Evolutionary conservation across 1,140 invertebrate species (phyloP), one percentile per base, ranked within the genome.

Genomic region (Aphelinus certus): DNA sequence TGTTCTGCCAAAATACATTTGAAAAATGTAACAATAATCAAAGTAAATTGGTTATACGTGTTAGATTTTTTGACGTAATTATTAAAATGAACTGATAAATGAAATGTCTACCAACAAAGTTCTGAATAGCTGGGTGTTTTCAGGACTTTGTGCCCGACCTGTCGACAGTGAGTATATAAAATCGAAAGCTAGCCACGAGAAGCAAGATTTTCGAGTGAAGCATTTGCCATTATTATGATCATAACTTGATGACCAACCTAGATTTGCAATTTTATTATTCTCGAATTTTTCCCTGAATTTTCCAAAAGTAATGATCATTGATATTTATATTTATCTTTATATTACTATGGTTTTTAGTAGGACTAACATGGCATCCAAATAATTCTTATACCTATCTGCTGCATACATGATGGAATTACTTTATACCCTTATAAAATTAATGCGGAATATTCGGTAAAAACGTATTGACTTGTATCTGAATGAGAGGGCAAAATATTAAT

Each of bases 81-180:
- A 26, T 26, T 26, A 26, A 26, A 26, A 26, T 26, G 26, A 26
- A 26, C 26, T 26, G 26, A 26, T 26, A 26, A 26, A 26, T 26
- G 26, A 26, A 26, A 26, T 26, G 26, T 26, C 26, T 26, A 26
- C 26, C 26, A 26, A 76, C 73, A 75, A 80, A 78, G 69, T 76
- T 74, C 69, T 77, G 75, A 75, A 69, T 77, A 65, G 58, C 48
- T 88, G 84, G 80, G 82, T 87, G 81, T 88, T 89, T 89, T 87
- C 88, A 89, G 89, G 88, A 89, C 83, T 86, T 88, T 88, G 86
- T 86, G 83, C 85, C 87, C 83, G 88, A 87, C 82, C 82, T 89
- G 81, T 82, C 84, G 80, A 88, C 88, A 87, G 88, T 89, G 87
- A 89, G 89, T 89, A 89, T 88, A 81, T 76, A 63, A 83, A 79